These are phyloP conservation scores for Sialia sialis DNA, from an alignment of 2,113 vertebrate genomes.

Conservation along the genomic window DNA sequence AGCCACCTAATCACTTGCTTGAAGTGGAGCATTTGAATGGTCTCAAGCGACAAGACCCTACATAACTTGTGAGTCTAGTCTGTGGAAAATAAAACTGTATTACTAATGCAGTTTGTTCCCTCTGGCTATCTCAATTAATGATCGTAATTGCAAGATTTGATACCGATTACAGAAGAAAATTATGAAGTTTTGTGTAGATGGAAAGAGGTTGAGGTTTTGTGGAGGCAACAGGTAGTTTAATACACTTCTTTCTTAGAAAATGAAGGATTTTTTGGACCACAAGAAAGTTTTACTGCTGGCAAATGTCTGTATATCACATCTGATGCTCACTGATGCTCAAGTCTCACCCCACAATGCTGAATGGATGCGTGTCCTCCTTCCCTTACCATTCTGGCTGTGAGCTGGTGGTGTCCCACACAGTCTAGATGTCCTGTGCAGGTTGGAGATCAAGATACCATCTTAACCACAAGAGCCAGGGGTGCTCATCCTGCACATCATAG, in stretches of 20 bases:
- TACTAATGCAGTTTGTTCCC: not conserved
- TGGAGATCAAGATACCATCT: not conserved
- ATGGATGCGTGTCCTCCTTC: not conserved
- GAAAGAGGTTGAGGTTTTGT: not conserved
- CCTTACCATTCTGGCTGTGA: rapidly evolving
- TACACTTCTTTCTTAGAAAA: not conserved
- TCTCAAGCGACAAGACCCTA: not conserved
- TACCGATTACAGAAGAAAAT: not conserved
- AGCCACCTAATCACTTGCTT: not conserved
- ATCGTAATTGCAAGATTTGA: not conserved
- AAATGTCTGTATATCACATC: not conserved
- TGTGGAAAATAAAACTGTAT: not conserved
- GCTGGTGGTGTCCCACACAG: not conserved
- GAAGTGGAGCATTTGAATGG: not conserved
- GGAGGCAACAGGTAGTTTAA: not conserved
- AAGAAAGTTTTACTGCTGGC: not conserved
- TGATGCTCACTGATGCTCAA: not conserved
- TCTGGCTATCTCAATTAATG: not conserved
- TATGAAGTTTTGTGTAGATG: not conserved
- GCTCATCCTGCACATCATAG: not conserved
- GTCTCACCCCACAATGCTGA: not conserved
- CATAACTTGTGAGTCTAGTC: not conserved
- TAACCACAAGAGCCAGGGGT: not conserved
- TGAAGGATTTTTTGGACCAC: not conserved
- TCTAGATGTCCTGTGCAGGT: not conserved